Percentiles rank a stretch among this genome's conserved stretches.
Conservation (phyloP, 2,113 vertebrate genomes). For the Ornithorhynchus anatinus region DNA sequence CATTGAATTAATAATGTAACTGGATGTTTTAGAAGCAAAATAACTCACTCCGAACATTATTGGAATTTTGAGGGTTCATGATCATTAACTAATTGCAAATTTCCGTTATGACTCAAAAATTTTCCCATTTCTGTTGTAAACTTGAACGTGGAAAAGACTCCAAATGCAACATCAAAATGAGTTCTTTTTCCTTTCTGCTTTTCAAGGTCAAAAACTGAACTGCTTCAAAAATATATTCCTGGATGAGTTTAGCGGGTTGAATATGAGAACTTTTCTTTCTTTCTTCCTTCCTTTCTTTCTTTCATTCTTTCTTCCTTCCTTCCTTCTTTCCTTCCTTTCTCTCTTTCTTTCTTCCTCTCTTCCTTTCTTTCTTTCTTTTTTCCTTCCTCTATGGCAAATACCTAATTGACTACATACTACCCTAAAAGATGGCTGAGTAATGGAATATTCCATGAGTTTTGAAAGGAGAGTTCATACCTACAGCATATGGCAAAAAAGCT, state of each 20-base stretch:
- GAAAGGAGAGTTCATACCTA: not conserved
- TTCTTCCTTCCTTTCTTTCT: not conserved
- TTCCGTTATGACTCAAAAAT: not conserved
- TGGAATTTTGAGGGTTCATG: not conserved
- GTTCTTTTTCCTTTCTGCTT: not conserved
- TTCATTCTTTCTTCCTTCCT: too few relatives aligned
- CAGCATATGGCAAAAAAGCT: not conserved
- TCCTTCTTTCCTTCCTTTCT: not conserved
- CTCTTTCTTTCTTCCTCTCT: not conserved
- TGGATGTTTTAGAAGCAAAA: too few relatives aligned
- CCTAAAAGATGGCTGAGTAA: not conserved
- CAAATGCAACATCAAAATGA: not conserved
- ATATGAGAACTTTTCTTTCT: not conserved
- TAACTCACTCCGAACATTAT: too few relatives aligned
- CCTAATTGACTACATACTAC: not conserved
- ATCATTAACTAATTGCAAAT: not conserved
- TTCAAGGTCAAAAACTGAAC: slow-evolving; percentile 1
- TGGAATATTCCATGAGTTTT: not conserved
- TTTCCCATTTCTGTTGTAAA: not conserved
- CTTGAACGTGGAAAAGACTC: not conserved
- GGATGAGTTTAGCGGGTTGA: not conserved
- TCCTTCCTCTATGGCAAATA: not conserved
- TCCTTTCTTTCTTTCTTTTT: not conserved
- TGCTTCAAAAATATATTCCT: slow-evolving; percentile 11
- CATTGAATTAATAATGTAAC: slow-evolving; percentile 6